phyloP scores from a whole-genome alignment of 2,888 invertebrate genomes.

The Drosophila borborema region DNA sequence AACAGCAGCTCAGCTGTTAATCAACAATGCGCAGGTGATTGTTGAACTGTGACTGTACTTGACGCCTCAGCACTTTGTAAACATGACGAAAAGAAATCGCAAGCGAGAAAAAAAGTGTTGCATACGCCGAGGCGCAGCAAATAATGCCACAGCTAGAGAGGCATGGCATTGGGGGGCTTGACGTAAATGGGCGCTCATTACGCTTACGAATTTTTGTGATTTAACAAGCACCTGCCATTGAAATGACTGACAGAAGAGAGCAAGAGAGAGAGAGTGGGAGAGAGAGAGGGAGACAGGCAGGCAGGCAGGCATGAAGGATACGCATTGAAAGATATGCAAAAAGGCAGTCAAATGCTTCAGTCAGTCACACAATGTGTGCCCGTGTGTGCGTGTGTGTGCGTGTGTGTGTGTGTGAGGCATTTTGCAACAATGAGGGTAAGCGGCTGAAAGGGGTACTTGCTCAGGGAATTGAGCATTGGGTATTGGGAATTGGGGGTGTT shows the following conservation, averaged over 20 bases:
- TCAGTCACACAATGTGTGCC: conserved; percentile 21
- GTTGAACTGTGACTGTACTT: conserved; percentile 3
- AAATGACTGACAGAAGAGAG: conserved; percentile 4
- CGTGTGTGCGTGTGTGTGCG: conserved; percentile 3
- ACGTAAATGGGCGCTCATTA: conserved; percentile 53
- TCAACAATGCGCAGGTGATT: conserved; percentile 5
- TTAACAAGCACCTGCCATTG: conserved; percentile 42
- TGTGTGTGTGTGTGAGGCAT: conserved; percentile 31
- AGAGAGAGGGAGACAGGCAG: conserved; percentile 2
- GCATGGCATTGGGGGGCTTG: background rate
- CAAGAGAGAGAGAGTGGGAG: background rate
- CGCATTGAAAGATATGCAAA: conserved; percentile 42
- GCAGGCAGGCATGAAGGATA: conserved; percentile 14
- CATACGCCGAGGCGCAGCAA: background rate
- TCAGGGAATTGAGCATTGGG: conserved; percentile 41
- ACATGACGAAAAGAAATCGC: background rate
- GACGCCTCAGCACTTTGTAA: conserved; percentile 13
- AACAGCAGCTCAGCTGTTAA: conserved; percentile 1
- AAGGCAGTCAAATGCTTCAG: conserved; percentile 37
- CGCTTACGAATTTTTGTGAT: conserved; percentile 34
- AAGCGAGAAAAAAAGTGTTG: background rate
- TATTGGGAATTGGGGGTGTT: conserved; percentile 33
- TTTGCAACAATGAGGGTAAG: conserved; percentile 43
- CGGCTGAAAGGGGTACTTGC: conserved; percentile 42
- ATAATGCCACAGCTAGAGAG: background rate